Evolutionary conservation across 1,140 invertebrate genomes (phyloP).

Genomic region (Drosophila melanica): DNA sequence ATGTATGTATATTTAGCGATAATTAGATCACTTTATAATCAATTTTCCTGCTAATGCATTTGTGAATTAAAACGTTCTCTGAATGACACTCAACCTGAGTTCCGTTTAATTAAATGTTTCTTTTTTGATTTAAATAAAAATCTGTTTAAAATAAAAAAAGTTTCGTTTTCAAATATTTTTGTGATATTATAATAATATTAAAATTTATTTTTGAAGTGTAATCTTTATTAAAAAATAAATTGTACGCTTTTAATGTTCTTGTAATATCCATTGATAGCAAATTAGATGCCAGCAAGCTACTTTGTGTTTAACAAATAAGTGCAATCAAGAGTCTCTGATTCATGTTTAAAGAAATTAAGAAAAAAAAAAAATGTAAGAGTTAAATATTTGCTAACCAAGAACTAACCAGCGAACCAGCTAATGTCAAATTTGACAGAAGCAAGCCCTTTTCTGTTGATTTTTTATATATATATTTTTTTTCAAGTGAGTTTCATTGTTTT

Average conservation of each 20-base stretch:
- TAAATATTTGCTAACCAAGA: slow-evolving; percentile 34
- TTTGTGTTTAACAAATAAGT: not conserved
- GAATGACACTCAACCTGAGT: not conserved
- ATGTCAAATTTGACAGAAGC: slow-evolving; percentile 30
- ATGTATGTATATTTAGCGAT: not conserved
- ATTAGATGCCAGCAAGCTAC: not conserved
- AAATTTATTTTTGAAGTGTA: too few relatives aligned
- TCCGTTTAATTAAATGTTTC: too few relatives aligned
- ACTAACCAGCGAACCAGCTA: slow-evolving; percentile 13
- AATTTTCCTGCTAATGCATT: not conserved
- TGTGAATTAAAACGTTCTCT: not conserved
- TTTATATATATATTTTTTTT: too few relatives aligned
- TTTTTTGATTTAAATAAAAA: too few relatives aligned
- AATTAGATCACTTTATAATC: slow-evolving; percentile 9
- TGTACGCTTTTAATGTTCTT: too few relatives aligned
- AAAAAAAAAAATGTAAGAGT: slow-evolving; percentile 15
- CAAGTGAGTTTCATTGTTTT: slow-evolving; percentile 1
- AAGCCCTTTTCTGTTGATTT: slow-evolving; percentile 6
- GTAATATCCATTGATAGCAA: too few relatives aligned
- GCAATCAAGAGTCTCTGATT: slow-evolving; percentile 31
- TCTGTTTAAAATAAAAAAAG: not conserved
- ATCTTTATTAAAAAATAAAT: too few relatives aligned
- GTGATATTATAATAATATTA: too few relatives aligned
- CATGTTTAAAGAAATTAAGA: slow-evolving; percentile 21
- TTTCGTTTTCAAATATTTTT: not conserved